These are phyloP conservation scores for Stenodera caucasica DNA, from an alignment of 2,888 invertebrate species.

Conservation along the genomic window DNA sequence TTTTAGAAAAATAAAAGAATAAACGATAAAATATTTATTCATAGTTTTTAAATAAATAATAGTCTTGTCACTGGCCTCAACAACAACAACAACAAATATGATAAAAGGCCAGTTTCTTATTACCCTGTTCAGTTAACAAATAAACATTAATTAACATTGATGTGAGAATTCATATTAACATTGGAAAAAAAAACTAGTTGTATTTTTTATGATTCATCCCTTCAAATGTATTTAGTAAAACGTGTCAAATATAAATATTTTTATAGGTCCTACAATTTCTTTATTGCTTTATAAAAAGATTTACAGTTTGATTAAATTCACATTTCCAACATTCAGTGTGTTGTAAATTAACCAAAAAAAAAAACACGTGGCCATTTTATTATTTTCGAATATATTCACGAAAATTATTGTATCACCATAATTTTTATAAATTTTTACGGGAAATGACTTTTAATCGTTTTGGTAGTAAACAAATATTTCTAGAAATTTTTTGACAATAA, in stretches of 20 bases:
- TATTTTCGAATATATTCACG: not conserved
- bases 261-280: not conserved
- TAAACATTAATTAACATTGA: not conserved
- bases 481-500: not conserved
- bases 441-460: not conserved
- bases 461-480: not conserved
- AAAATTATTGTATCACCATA: not conserved
- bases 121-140: not conserved
- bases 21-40: too few relatives aligned
- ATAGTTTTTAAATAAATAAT: too few relatives aligned
- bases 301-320: constrained; percentile 17
- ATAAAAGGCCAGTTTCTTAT: not conserved
- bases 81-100: not conserved
- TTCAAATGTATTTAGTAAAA: not conserved
- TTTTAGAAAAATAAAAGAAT: too few relatives aligned
- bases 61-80: not conserved
- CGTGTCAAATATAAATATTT: not conserved
- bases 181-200: not conserved
- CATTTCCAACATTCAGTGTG: constrained; percentile 18
- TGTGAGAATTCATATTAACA: not conserved
- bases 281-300: constrained; percentile 2
- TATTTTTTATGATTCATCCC: not conserved
- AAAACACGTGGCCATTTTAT: not conserved
- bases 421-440: not conserved
- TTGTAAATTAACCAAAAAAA: not conserved